Conservation (phyloP, 2,888 invertebrate species). For the Tryphoninae sp. region DNA sequence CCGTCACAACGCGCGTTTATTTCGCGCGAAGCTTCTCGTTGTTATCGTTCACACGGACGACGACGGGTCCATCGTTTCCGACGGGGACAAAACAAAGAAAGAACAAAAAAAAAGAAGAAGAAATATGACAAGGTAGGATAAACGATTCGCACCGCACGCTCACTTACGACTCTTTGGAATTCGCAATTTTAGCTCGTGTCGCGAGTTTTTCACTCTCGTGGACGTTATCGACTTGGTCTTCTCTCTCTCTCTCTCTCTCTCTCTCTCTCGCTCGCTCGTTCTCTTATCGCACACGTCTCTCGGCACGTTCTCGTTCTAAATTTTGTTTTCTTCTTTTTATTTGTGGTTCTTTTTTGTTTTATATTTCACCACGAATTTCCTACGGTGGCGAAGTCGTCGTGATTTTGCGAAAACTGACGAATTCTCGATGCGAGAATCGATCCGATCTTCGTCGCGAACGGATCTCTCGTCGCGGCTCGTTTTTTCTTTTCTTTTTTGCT, state of each 20-base stretch:
- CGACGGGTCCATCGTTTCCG: slow-evolving; percentile 9
- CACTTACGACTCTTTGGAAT: neutral
- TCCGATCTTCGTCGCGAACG: neutral
- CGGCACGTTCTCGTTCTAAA: slow-evolving; percentile 14
- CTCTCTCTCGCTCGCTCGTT: slow-evolving; percentile 6
- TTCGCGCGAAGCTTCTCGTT: neutral
- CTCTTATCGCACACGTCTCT: neutral
- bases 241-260: slow-evolving; percentile 30
- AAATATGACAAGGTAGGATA: slow-evolving; percentile 30
- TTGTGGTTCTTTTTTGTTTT: neutral
- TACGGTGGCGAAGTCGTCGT: neutral
- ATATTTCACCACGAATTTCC: neutral
- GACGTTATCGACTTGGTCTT: slow-evolving; percentile 47
- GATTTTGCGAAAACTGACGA: neutral
- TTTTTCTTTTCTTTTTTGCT: slow-evolving; percentile 10
- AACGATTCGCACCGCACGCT: slow-evolving; percentile 18
- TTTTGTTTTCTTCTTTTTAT: neutral
- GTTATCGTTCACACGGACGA: neutral
- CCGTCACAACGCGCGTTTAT: no score
- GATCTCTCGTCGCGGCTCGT: neutral
- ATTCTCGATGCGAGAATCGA: neutral
- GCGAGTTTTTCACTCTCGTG: slow-evolving; percentile 36
- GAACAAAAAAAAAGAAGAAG: slow-evolving; percentile 10
- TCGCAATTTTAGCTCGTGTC: slow-evolving; percentile 24
- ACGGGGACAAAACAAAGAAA: slow-evolving; percentile 30